These are phyloP conservation scores for Polypterus bichir DNA, from an alignment of 2,113 vertebrate genomes.

Conservation along the genomic window DNA sequence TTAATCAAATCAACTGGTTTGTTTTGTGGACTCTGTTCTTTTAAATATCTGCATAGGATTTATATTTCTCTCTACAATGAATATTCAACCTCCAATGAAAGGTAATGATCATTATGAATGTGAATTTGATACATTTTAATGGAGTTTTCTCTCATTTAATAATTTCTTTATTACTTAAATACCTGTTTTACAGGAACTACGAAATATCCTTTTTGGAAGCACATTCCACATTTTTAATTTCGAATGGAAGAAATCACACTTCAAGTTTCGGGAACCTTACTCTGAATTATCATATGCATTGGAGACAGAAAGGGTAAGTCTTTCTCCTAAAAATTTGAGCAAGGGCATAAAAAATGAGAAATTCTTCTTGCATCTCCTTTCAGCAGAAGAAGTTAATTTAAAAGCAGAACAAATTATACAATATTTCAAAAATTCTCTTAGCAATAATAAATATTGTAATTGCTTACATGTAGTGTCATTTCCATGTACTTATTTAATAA, in stretches of 20 bases:
- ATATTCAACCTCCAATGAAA: no score
- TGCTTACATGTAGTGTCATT: background rate
- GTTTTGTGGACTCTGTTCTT: no score
- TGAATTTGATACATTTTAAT: rapidly evolving
- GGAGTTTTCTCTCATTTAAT: background rate
- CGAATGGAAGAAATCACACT: constrained; percentile 54
- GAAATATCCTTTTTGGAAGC: constrained; percentile 55
- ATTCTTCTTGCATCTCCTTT: no score
- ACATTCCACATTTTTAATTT: constrained; percentile 39
- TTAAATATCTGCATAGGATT: no score
- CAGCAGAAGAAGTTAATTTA: no score
- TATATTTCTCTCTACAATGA: no score
- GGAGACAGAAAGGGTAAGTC: constrained; percentile 50
- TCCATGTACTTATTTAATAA: background rate
- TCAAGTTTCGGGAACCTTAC: constrained; percentile 49
- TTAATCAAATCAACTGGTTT: no score
- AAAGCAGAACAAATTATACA: no score
- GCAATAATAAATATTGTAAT: no score
- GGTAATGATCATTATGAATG: no score
- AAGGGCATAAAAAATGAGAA: no score
- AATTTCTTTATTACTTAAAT: constrained; percentile 1
- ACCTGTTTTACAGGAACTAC: constrained; percentile 43
- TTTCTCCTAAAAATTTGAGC: rapidly evolving
- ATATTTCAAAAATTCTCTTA: no score
- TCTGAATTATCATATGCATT: constrained; percentile 54